These are phyloP conservation scores for Lophotis ruficrista DNA, from an alignment of 2,113 vertebrate species.

Conservation along the genomic window DNA sequence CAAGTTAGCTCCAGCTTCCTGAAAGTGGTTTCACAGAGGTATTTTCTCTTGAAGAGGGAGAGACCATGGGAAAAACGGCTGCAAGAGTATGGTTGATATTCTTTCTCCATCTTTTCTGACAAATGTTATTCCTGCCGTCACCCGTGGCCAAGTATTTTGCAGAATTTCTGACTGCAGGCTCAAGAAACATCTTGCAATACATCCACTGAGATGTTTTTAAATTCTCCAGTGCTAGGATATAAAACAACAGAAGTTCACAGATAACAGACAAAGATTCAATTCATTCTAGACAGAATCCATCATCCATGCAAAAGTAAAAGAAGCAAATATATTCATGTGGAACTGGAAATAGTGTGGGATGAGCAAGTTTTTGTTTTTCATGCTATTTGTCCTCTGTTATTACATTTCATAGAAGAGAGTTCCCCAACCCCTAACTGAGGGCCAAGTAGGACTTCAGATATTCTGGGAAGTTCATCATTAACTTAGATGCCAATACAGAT, in stretches of 20 bases:
- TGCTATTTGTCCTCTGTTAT: background rate
- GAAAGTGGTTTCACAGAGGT: background rate
- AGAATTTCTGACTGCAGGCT: background rate
- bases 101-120: background rate
- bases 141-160: background rate
- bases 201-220: background rate
- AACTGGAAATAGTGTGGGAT: background rate
- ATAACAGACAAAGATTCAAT: background rate
- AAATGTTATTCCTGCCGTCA: background rate
- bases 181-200: background rate
- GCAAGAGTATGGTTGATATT: background rate
- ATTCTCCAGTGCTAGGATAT: background rate
- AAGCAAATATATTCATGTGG: background rate
- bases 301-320: background rate
- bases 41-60: background rate
- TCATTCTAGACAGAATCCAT: background rate
- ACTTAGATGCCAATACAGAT: background rate
- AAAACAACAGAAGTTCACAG: background rate
- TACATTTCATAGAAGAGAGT: background rate
- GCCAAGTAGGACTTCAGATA: background rate
- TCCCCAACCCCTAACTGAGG: background rate
- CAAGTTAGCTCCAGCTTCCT: background rate
- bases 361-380: background rate
- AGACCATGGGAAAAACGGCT: fast-evolving
- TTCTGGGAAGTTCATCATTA: background rate